phyloP scores from a whole-genome alignment of 2,888 invertebrate genomes.

The Rhyacophila evoluta region DNA sequence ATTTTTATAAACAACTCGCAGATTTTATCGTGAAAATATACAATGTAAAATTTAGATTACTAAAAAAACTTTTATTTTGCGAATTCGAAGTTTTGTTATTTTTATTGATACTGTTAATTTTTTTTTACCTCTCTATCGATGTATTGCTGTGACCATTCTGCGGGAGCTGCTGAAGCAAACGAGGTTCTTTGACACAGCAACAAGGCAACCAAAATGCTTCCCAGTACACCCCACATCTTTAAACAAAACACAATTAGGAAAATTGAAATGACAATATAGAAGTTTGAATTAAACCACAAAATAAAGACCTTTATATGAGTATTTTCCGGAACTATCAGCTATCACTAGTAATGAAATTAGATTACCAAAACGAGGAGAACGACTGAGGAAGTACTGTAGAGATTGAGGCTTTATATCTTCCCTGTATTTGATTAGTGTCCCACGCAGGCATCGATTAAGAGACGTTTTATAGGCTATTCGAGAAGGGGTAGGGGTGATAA shows the following conservation, averaged over 20 bases:
- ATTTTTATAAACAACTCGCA: too few species aligned
- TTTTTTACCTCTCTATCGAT: conserved; percentile 50
- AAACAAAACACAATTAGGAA: background rate
- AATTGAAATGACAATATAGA: too few species aligned
- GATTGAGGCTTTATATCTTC: conserved; percentile 5
- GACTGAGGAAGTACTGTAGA: background rate
- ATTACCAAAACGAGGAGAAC: background rate
- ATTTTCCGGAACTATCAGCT: background rate
- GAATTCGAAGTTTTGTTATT: too few species aligned
- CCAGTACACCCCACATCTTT: background rate
- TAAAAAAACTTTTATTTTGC: too few species aligned
- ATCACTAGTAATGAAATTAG: background rate
- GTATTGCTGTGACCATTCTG: conserved; percentile 47
- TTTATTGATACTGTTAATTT: too few species aligned
- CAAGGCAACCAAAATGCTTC: conserved; percentile 29
- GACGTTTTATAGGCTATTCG: conserved; percentile 15
- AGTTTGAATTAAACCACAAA: background rate
- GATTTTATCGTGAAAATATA: too few species aligned
- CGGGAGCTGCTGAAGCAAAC: conserved; percentile 28
- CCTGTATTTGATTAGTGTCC: conserved; percentile 24
- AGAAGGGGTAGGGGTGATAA: background rate
- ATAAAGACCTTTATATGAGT: background rate
- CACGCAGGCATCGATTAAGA: conserved; percentile 1
- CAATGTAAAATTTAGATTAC: too few species aligned
- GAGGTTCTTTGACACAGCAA: conserved; percentile 28